These are phyloP conservation scores for Spea hammondii DNA, from an alignment of 2,797 vertebrate species.

Conservation along the genomic window DNA sequence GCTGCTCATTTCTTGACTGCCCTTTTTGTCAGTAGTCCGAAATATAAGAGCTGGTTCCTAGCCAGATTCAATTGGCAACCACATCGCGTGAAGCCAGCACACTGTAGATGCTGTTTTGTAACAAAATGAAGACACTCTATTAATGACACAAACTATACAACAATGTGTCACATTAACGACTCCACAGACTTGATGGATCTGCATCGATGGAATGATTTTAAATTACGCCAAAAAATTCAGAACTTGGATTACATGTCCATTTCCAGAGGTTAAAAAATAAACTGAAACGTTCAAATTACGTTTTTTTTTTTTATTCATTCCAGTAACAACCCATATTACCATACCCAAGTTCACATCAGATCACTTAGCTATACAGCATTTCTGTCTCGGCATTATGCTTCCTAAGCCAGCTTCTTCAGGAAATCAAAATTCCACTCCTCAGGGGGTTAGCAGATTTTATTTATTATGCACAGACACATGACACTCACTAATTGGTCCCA, in stretches of 20 bases:
- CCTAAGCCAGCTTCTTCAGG: background rate
- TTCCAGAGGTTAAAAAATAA: too few species aligned
- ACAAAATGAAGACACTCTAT: conserved; percentile 25
- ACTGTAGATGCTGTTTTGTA: conserved; percentile 28
- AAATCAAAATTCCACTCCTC: background rate
- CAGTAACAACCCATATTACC: too few species aligned
- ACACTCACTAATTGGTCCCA: background rate
- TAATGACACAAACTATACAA: conserved; percentile 13
- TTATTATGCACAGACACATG: background rate
- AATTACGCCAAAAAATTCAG: too few species aligned
- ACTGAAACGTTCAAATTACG: too few species aligned
- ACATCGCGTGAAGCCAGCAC: conserved; percentile 29
- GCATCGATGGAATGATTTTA: background rate
- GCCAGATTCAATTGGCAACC: conserved; percentile 58
- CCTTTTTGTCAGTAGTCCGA: conserved; percentile 49
- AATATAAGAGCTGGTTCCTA: conserved; percentile 50
- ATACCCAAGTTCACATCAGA: too few species aligned
- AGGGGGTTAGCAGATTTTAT: background rate
- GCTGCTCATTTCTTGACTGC: conserved; percentile 50
- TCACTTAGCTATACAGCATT: too few species aligned
- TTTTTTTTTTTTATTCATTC: too few species aligned
- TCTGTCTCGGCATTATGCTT: too few species aligned
- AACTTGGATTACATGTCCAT: too few species aligned
- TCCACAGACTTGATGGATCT: background rate
- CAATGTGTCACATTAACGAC: background rate